Evolutionary conservation across 2,888 invertebrate species (phyloP), one percentile per base, ranked within the genome.

Genomic region (Drosophila paucipuncta): DNA sequence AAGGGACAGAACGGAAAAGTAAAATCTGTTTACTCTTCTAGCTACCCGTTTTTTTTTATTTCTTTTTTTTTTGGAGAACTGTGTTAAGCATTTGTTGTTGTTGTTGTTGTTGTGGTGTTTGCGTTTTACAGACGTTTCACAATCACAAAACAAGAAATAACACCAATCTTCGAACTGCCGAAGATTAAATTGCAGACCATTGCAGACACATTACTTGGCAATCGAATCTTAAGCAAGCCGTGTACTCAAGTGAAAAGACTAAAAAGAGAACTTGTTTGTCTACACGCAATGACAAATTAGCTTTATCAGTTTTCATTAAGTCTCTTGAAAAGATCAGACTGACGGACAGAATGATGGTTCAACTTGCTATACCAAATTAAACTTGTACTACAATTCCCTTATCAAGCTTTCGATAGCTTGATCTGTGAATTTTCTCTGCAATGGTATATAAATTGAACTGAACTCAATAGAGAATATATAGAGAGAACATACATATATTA

Each of bases 401-500:
- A 18, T 30, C n/a, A 30, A 25, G 10, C 5, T 37, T 25, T 28
- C 2, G 16, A 6, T 18, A 6, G 4, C 18, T 25, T 18, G 5
- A 25, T 55, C 10, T 10, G 22, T 10, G 18, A 2, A n/a, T 41
- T 25, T 33, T 2, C 35, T 43, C 68, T 68, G 68, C 68, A 68
- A 68, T 50, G 37, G 52, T 10, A 11, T 35, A 9, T 13, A 13
- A 18, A 4, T 2, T 2, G 11, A 66, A 68, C 60, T 2, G 13
- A 68, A 73, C 73, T 66, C 65, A 73, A 57, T 67, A 57, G 60
- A 65, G 70, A 52, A 64, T 69, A 63, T 80, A 80, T 80, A 76
- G 78, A 89, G 71, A 86, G 73, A 85, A 88, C 61, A 85, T 39
- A 57, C 30, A 41, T 13, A 57, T 73, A 87, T 89, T 89, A 86